These are phyloP conservation scores for Euplexia lucipara DNA, from an alignment of 2,888 invertebrate genomes.

Conservation along the genomic window DNA sequence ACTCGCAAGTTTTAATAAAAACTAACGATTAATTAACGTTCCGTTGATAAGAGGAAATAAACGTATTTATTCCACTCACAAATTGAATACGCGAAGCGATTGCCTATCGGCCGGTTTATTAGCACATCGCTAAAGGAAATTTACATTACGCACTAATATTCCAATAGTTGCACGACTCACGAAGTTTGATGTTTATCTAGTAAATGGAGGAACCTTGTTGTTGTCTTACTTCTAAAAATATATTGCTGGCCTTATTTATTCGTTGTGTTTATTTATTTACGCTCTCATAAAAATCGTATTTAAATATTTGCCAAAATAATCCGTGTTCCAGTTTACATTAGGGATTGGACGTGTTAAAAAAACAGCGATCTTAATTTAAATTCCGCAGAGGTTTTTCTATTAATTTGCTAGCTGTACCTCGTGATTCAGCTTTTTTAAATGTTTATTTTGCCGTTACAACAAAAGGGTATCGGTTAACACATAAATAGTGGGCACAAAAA, in stretches of 20 bases:
- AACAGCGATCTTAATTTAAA: conserved; percentile 35
- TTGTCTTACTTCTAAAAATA: conserved; percentile 56
- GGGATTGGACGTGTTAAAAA: conserved; percentile 29
- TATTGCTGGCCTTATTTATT: conserved; percentile 52
- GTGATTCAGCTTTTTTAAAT: conserved; percentile 17
- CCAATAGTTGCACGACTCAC: conserved; percentile 68
- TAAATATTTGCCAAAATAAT: conserved; percentile 55
- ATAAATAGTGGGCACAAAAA: conserved; percentile 58
- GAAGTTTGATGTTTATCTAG: conserved; percentile 72
- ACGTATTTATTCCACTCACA: conserved; percentile 44
- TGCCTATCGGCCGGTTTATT: conserved; percentile 71
- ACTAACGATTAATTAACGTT: conserved; percentile 45
- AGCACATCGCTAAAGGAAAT: conserved; percentile 73
- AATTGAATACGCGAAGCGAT: conserved; percentile 66
- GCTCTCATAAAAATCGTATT: conserved; percentile 48
- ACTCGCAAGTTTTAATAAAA: conserved; percentile 28
- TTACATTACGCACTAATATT: conserved; percentile 75
- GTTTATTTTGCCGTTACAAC: conserved; percentile 39
- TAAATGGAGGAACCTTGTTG: conserved; percentile 70
- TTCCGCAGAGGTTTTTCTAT: conserved; percentile 21
- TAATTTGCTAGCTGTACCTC: conserved; percentile 6
- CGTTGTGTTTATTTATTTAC: conserved; percentile 57
- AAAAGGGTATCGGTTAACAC: conserved; percentile 55
- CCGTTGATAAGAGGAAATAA: conserved; percentile 45
- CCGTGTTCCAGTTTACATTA: conserved; percentile 32